These are phyloP conservation scores for Drosophila setifemur DNA, from an alignment of 1,140 invertebrate genomes.

Conservation along the genomic window DNA sequence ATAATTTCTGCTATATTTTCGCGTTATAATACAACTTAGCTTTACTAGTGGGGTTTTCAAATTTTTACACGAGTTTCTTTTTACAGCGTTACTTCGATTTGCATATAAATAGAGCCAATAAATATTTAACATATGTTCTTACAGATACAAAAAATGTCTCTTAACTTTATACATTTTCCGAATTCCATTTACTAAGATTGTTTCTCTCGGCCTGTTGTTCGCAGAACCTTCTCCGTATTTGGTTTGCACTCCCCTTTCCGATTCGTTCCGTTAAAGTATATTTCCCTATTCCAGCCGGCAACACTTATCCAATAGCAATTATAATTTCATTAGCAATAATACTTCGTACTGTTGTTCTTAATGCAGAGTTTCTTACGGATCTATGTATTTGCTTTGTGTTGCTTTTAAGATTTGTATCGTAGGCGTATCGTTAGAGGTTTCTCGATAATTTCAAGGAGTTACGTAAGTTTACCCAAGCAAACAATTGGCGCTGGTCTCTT, in stretches of 20 bases:
- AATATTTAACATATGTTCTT: conserved; percentile 25
- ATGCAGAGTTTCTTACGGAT: conserved; percentile 28
- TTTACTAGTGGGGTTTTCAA: conserved; percentile 44
- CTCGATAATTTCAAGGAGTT: conserved; percentile 37
- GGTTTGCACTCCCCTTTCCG: too few species aligned
- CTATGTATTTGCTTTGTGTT: conserved; percentile 1
- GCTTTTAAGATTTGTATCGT: conserved; percentile 15
- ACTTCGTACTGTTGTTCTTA: conserved; percentile 47
- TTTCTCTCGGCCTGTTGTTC: not conserved
- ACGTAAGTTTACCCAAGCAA: too few species aligned
- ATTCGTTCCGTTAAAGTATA: not conserved
- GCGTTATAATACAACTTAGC: conserved; percentile 66
- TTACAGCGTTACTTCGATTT: conserved; percentile 16
- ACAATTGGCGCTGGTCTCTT: not conserved
- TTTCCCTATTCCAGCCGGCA: conserved; percentile 5
- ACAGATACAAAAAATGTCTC: conserved; percentile 1
- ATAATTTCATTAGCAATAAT: conserved; percentile 49
- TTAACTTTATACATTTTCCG: not conserved
- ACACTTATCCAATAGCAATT: conserved; percentile 25
- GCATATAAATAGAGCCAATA: conserved; percentile 6
- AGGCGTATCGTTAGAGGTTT: conserved; percentile 60
- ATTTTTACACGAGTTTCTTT: conserved; percentile 47
- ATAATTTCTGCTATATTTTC: conserved; percentile 71
- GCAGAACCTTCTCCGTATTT: too few species aligned
- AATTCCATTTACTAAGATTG: conserved; percentile 3